phyloP scores from a whole-genome alignment of 2,888 invertebrate genomes.

The Emmelina monodactyla region DNA sequence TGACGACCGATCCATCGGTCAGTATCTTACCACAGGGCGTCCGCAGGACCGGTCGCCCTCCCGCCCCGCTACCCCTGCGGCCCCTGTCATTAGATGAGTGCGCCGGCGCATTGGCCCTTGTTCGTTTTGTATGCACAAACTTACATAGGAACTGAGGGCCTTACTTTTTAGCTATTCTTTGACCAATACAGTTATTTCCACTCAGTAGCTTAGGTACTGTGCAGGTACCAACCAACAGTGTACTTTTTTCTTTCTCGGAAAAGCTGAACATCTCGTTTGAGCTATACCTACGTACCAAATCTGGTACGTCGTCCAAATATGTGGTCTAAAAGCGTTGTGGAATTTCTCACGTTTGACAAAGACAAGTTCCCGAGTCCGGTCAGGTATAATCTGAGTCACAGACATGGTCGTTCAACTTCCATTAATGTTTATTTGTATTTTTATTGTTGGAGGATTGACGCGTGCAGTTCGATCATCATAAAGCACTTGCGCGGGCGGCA shows the following conservation, averaged over 20 bases:
- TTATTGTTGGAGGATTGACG: slow-evolving; percentile 38
- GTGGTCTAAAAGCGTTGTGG: no score
- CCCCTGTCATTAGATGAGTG: slow-evolving; percentile 56
- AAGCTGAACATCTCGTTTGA: no score
- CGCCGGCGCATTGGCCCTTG: slow-evolving; percentile 59
- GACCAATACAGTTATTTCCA: no score
- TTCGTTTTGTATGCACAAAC: neutral
- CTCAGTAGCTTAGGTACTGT: no score
- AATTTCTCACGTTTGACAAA: slow-evolving; percentile 12
- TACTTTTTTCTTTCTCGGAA: no score
- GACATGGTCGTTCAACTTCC: slow-evolving; percentile 56
- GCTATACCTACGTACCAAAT: no score
- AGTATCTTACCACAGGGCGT: slow-evolving; percentile 31
- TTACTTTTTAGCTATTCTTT: no score
- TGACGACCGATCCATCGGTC: slow-evolving; percentile 17
- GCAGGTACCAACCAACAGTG: no score
- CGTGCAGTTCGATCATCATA: slow-evolving; percentile 25
- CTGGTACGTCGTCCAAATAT: no score
- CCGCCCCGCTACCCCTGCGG: no score
- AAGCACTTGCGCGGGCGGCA: slow-evolving; percentile 12
- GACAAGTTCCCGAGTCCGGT: slow-evolving; percentile 30
- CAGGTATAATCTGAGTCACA: slow-evolving; percentile 57
- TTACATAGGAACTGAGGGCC: neutral
- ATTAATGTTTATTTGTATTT: slow-evolving; percentile 52
- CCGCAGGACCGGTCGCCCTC: slow-evolving; percentile 39